phyloP scores from a whole-genome alignment of 2,113 vertebrate genomes.

The Oophaga pumilio region DNA sequence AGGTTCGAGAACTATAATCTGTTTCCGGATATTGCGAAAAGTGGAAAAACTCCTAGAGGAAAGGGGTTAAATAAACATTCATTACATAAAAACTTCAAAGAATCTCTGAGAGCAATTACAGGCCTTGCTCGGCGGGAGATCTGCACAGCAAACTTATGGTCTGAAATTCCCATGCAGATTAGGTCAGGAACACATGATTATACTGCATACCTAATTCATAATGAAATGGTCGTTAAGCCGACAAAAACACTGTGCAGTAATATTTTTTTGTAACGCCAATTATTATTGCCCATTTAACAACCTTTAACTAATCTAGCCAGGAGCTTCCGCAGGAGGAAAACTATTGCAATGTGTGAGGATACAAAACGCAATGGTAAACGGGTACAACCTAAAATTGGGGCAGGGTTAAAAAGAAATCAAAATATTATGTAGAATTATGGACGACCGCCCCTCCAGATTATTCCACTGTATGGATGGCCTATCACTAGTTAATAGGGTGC shows the following conservation, averaged over 20 bases:
- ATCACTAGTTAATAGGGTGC: no score
- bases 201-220: constrained; percentile 34
- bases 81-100: constrained; percentile 10
- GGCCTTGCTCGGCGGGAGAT: constrained; percentile 3
- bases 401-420: not conserved
- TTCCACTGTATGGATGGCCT: no score
- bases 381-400: not conserved
- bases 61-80: constrained; percentile 39
- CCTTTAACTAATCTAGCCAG: constrained; percentile 44
- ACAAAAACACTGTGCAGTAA: constrained; percentile 42
- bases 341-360: not conserved
- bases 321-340: constrained; percentile 2
- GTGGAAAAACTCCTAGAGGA: not conserved
- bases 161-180: constrained; percentile 36
- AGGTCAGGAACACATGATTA: constrained; percentile 44
- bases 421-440: not conserved
- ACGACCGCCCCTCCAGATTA: not conserved
- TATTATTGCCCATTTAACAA: constrained; percentile 49
- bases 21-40: not conserved
- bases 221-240: constrained; percentile 49
- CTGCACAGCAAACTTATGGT: constrained; percentile 21
- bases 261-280: constrained; percentile 48
- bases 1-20: not conserved
- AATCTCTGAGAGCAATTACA: constrained; percentile 13
- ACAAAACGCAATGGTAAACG: not conserved